Conservation (phyloP, 2,888 invertebrate species). For the Homarus gammarus region DNA sequence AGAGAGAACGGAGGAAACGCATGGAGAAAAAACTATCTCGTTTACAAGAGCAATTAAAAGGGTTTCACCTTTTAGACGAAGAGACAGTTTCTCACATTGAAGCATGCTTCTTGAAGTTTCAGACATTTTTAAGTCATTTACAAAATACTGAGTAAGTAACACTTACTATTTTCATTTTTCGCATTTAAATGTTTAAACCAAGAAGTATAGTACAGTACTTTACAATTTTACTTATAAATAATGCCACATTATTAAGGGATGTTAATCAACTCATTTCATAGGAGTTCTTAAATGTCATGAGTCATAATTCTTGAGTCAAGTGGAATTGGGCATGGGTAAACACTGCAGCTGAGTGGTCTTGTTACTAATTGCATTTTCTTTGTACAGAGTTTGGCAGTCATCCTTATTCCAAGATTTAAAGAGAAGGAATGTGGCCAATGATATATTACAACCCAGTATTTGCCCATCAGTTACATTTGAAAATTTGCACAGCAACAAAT, state of each 20-base stretch:
- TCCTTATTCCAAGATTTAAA: background rate
- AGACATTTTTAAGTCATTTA: conserved; percentile 47
- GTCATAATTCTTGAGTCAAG: no score
- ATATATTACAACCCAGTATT: background rate
- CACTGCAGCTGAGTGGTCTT: background rate
- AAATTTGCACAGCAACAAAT: background rate
- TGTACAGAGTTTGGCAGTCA: conserved; percentile 1
- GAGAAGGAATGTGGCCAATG: background rate
- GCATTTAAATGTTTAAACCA: background rate
- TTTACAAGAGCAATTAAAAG: conserved; percentile 38
- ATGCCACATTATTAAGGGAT: no score
- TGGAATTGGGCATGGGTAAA: no score
- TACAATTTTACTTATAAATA: no score
- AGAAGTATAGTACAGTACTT: no score
- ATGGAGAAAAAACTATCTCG: conserved; percentile 36
- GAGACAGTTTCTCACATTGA: conserved; percentile 61
- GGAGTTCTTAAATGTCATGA: no score
- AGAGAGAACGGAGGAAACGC: conserved; percentile 24
- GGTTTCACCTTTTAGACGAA: conserved; percentile 58
- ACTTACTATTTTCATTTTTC: background rate
- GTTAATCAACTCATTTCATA: no score
- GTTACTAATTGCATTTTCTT: background rate
- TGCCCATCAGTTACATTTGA: background rate
- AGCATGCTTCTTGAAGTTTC: conserved; percentile 59
- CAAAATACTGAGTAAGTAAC: conserved; percentile 47